Evolutionary conservation across 2,113 vertebrate genomes (phyloP).

Genomic region (Dissostichus mawsoni): DNA sequence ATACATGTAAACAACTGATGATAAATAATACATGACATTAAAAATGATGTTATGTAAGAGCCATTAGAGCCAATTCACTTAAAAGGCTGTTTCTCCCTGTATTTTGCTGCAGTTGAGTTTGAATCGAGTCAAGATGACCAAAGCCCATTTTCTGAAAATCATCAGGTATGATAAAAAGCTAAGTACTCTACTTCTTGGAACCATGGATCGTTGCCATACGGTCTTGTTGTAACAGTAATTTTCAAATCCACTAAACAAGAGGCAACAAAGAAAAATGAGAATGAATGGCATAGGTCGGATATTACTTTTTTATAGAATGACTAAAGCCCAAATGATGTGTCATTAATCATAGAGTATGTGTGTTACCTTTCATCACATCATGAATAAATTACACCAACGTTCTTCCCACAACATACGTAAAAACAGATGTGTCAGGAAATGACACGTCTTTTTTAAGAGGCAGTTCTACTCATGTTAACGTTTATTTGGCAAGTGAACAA

Average conservation of each 20-base stretch:
- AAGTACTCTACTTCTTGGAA: slow-evolving; percentile 32
- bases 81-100: slow-evolving; percentile 34
- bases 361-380: background rate
- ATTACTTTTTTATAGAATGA: slow-evolving; percentile 3
- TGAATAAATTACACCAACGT: background rate
- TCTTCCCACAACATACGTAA: background rate
- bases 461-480: slow-evolving; percentile 35
- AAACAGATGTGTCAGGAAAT: slow-evolving; percentile 8
- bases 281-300: slow-evolving; percentile 36
- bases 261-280: slow-evolving; percentile 32
- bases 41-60: slow-evolving; percentile 27
- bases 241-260: slow-evolving; percentile 50
- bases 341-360: slow-evolving; percentile 2
- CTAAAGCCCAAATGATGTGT: background rate
- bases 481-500: slow-evolving; percentile 47
- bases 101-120: slow-evolving; percentile 35
- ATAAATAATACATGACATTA: slow-evolving; percentile 5
- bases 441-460: slow-evolving; percentile 15
- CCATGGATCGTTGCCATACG: slow-evolving; percentile 51
- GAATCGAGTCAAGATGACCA: slow-evolving; percentile 32
- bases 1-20: background rate
- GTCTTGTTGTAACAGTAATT: slow-evolving; percentile 41
- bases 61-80: slow-evolving; percentile 40
- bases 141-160: slow-evolving; percentile 63
- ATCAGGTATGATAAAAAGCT: slow-evolving; percentile 51